Percentiles rank a stretch among this genome's conserved stretches.
Evolutionary conservation across 2,797 vertebrate genomes (phyloP).

Genomic region (Myiotriccus ornatus): DNA sequence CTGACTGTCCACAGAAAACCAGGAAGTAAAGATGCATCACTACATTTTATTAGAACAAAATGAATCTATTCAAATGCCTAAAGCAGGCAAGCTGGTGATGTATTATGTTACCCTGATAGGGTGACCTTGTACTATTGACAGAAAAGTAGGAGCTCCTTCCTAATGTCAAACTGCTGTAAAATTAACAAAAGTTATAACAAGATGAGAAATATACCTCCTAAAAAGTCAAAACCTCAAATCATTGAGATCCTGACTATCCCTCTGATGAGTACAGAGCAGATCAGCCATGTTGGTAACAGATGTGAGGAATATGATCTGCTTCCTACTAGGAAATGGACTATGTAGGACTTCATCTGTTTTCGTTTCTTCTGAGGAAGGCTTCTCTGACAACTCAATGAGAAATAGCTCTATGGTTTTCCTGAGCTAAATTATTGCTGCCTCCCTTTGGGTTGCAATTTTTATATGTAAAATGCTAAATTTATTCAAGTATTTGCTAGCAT

Average conservation of each 20-base stretch:
- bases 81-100: not conserved
- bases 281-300: constrained; percentile 8
- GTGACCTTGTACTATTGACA: not conserved
- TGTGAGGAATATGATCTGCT: not conserved
- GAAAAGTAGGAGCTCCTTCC: not conserved
- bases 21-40: not conserved
- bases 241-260: not conserved
- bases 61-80: not conserved
- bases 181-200: constrained; percentile 21
- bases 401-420: not conserved
- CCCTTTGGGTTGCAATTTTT: not conserved
- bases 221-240: constrained; percentile 26
- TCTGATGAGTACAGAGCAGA: not conserved
- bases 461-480: not conserved
- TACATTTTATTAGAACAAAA: not conserved
- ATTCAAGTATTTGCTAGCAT: not conserved
- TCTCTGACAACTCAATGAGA: not conserved
- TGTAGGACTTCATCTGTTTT: not conserved
- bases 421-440: not conserved
- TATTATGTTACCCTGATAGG: not conserved
- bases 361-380: constrained; percentile 18
- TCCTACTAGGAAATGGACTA: not conserved
- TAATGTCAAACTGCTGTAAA: not conserved
- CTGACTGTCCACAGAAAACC: not conserved
- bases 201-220: not conserved